Evolutionary conservation across 2,888 invertebrate genomes (phyloP), one percentile per base, ranked within the genome.

Genomic region (Oscheius myriophilus): DNA sequence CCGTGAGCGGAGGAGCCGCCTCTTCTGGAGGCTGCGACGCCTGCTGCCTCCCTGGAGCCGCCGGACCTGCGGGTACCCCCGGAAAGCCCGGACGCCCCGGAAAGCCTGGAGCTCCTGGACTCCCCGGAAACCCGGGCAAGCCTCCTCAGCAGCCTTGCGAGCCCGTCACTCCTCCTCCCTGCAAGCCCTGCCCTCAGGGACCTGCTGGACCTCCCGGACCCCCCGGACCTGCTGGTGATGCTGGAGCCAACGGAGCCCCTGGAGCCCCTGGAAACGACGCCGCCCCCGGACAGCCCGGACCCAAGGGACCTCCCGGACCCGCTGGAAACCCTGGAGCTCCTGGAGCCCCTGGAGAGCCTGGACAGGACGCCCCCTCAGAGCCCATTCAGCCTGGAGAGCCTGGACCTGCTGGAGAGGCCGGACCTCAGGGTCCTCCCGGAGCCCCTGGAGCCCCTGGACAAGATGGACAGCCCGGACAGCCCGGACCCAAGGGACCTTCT

Each of bases 81-180:
- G 73, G 73, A 73, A 73, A 73, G 67, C 69, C 73, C 54, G 73
- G 73, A 71, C 51, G 71, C 41, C 73, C 73, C 67, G 73, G 80
- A 71, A 80, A 80, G 72, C 81, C 82, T 61, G 79, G 77, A 76
- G 76, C 77, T n/a, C 72, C 79, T 67, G 82, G 81, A 71, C 71
- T 78, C 43, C 78, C 78, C 61, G 78, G 78, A 75, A 79, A 77
- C 71, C 77, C 77, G 49, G 77, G 79, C 65, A 63, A 72, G 26
- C 79, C 79, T 64, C 79, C 77, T 54, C 72, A 73, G 71, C 76
- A 76, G 64, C 77, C 81, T 61, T 81, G 81, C 69, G 81, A 81
- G 70, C 81, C 81, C 57, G 68, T 78, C 74, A 78, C 78, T 63
- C 78, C 78, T 69, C 76, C 76, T 70, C 76, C 76, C 63, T 75